Conservation (phyloP, 2,113 vertebrate genomes). For the Antennarius striatus region DNA sequence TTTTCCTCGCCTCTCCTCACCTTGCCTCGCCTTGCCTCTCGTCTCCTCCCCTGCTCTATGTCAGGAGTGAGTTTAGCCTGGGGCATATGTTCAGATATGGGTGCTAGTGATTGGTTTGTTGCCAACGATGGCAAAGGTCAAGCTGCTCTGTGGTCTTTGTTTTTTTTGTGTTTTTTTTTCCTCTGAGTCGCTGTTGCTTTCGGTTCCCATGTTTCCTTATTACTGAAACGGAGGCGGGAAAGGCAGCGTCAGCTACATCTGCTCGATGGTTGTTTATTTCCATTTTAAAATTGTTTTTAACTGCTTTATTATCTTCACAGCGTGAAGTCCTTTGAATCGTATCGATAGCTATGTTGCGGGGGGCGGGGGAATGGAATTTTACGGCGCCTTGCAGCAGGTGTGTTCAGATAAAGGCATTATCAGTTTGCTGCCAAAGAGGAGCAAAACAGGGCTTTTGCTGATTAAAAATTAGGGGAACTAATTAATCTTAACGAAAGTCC, state of each 20-base stretch:
- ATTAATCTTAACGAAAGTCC: slow-evolving; percentile 67
- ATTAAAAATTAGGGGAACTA: slow-evolving; percentile 69
- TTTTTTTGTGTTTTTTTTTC: slow-evolving; percentile 60
- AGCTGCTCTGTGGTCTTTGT: slow-evolving; percentile 87
- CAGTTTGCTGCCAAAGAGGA: slow-evolving; percentile 65
- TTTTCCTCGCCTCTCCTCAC: slow-evolving; percentile 62
- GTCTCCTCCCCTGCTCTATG: slow-evolving; percentile 81
- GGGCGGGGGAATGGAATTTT: slow-evolving; percentile 40
- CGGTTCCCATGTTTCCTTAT: slow-evolving; percentile 69
- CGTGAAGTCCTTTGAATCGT: slow-evolving; percentile 41
- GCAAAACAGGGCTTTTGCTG: slow-evolving; percentile 57
- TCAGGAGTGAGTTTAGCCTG: slow-evolving; percentile 90
- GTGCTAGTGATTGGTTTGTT: slow-evolving; percentile 94
- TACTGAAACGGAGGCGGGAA: slow-evolving; percentile 43
- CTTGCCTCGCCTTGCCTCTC: too few species aligned
- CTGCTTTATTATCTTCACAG: slow-evolving; percentile 40
- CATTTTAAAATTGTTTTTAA: slow-evolving; percentile 35
- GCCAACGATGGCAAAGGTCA: slow-evolving; percentile 92
- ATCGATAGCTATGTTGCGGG: slow-evolving; percentile 33
- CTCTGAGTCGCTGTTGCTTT: slow-evolving; percentile 77
- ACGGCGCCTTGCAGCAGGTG: slow-evolving; percentile 59
- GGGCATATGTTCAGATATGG: slow-evolving; percentile 96
- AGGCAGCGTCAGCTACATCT: slow-evolving; percentile 28
- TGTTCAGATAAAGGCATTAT: slow-evolving; percentile 64
- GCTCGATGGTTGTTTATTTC: slow-evolving; percentile 35